Conservation (phyloP, 1,140 invertebrate species). For the Drosophila leontia region DNA sequence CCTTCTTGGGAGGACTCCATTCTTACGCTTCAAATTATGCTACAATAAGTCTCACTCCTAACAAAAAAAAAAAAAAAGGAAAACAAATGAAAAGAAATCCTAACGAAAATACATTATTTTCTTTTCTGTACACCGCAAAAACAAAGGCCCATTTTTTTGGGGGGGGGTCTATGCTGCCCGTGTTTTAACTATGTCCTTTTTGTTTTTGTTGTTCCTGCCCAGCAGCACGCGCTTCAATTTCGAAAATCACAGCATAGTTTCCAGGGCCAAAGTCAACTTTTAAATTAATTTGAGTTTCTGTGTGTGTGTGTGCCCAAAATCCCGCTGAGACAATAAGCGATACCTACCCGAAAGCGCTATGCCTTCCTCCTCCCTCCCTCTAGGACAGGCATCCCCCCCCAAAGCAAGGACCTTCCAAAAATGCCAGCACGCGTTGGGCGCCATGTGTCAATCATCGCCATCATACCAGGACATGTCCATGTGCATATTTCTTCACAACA, state of each 20-base stretch:
- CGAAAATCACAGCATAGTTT: constrained; percentile 52
- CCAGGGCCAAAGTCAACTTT: constrained; percentile 46
- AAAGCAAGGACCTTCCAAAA: neutral
- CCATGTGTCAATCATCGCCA: constrained; percentile 66
- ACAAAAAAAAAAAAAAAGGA: constrained; percentile 14
- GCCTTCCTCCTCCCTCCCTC: neutral
- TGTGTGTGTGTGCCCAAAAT: constrained; percentile 37
- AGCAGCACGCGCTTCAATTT: constrained; percentile 39
- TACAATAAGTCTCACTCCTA: constrained; percentile 25
- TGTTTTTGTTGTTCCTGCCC: constrained; percentile 2
- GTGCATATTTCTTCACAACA: neutral
- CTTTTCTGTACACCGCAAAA: constrained; percentile 70
- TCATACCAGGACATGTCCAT: constrained; percentile 2
- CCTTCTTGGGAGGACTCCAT: neutral
- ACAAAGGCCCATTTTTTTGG: constrained; percentile 18
- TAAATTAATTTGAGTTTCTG: constrained; percentile 63
- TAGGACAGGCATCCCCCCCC: neutral
- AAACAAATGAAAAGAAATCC: neutral
- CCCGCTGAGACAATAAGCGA: constrained; percentile 63
- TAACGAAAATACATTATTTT: constrained; percentile 24
- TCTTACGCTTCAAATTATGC: constrained; percentile 43
- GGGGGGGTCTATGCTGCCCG: neutral
- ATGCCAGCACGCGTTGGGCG: constrained; percentile 22
- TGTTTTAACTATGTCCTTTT: constrained; percentile 3
- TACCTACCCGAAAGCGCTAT: neutral